Base-by-base conservation (phyloP, 2,113 vertebrate species). In the Saguinus midas region DNA sequence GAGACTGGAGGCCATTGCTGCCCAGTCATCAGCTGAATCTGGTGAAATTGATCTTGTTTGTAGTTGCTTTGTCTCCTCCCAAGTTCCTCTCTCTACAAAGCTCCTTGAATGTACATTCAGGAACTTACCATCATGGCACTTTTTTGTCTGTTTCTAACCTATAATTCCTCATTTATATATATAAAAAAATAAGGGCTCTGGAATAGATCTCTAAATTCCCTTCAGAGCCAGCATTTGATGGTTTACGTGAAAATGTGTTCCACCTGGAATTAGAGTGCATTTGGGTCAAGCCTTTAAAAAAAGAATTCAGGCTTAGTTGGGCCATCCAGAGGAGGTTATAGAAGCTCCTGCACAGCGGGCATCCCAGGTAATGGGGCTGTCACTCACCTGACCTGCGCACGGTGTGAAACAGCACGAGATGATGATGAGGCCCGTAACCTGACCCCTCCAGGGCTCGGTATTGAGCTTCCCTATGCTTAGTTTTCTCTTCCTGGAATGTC, bases 191-290 rank as follows among this genome's bases (percentile, higher is more conserved):
- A 87, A 94, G 75, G 43, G 57, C 91, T 96, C 91, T 97, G 96
- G 88, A 96, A 93, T 78, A 94, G 78, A 93, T 93, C 91, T 95
- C 52, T 43, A 50, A 73, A 91, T 91, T 96, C 86, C 89, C 91
- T 85, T 92, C 52, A 35, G 96, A 93, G 96, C 45, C 85, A 87
- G n/a, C 64, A 93, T 92, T 91, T 79, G 89, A 90, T 76, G 80
- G 93, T 68, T 97, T 93, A 94, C 75, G 68, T 79, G 93, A 95
- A 96, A 98, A 98, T 97, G 82, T 35, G 32, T 96, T 96, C 96
- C 93, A 96, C 96, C 89, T 97, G 97, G 95, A 97, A 43, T 72
- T 72, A 78, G 76, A 48, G 52, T 23, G 78, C 0, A 2, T 86
- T 91, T 27, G 0, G 78, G 52, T 95, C 91, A 93, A 96, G 40